Evolutionary conservation across 2,113 vertebrate genomes (phyloP), one percentile per base, ranked within the genome.

Genomic region (Mixornis gularis): DNA sequence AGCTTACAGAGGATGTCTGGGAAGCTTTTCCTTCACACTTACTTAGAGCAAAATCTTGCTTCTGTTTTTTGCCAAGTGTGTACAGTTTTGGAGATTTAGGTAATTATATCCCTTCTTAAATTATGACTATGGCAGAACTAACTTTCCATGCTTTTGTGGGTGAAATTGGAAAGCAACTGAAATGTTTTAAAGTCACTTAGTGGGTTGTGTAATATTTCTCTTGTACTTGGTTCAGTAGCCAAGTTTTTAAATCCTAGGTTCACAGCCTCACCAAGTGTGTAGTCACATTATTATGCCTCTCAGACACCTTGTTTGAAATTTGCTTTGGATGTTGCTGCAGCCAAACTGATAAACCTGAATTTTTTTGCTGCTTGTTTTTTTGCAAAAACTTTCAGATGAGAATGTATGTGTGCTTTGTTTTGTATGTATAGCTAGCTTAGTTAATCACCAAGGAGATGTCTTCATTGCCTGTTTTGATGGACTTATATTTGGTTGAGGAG

Each of bases 61-160:
- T 76, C 69, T 94, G 68, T 94, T 49, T 91, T 89, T 92, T 81
- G 40, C 60, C 53, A 79, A 41, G 66, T 91, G 68, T n/a, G 55
- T 94, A 91, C 52, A 83, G 68, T 89, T 91, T 94, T 89, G 64
- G 84, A 86, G 84, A 93, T 95, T 95, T 92, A 92, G 76, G 87
- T 93, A 94, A 96, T 93, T 93, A 74, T 95, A 88, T 87, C 60
- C 69, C 94, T 77, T 92, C 82, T 71, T 92, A 94, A 95, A 91
- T 94, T 94, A 77, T 69, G 43, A 89, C 94, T 91, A 36, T 91
- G 74, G 76, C 83, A 95, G 71, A 93, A 84, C 52, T 73, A 26
- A 83, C 84, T 95, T 95, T 93, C 85, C 79, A 87, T 2, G 51
- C 59, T 71, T 95, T 80, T 94, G 60, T 94, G 87, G 52, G 48